Conservation (phyloP, 2,888 invertebrate genomes). For the Drosophila planitibia region DNA sequence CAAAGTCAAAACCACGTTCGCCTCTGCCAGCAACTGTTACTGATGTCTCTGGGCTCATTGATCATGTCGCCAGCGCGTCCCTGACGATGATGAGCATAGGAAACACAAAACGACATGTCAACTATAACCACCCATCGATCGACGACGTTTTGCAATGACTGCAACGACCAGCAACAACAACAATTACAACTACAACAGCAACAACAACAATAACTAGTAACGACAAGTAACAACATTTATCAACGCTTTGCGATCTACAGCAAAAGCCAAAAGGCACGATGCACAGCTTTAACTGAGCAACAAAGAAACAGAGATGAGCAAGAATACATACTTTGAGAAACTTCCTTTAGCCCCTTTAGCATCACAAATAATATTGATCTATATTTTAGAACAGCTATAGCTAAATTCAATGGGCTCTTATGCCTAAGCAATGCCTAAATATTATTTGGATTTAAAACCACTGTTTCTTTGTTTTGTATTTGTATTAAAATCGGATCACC, state of each 20-base stretch:
- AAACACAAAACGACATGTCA: conserved; percentile 79
- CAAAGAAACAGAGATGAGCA: not conserved
- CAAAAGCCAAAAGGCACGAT: conserved; percentile 68
- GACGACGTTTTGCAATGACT: conserved; percentile 52
- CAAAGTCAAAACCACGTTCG: conserved; percentile 49
- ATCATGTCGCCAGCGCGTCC: conserved; percentile 55
- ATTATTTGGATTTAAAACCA: not conserved
- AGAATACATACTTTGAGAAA: not conserved
- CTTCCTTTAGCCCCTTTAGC: not conserved
- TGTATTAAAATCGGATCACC: not conserved
- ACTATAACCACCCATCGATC: conserved; percentile 83
- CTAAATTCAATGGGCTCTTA: not conserved
- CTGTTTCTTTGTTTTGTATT: not conserved
- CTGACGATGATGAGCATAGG: conserved; percentile 62
- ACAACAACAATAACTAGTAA: conserved; percentile 61
- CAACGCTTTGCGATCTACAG: conserved; percentile 79
- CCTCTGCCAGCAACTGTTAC: conserved; percentile 20
- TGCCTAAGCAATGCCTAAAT: not conserved
- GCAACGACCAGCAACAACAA: conserved; percentile 28
- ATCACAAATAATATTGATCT: not conserved
- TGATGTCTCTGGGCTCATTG: conserved; percentile 40
- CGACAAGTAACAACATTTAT: conserved; percentile 82
- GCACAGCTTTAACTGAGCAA: conserved; percentile 29
- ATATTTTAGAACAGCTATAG: not conserved
- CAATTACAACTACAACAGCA: conserved; percentile 46